Conservation (phyloP, 1,140 invertebrate genomes). For the Megalopta genalis region DNA sequence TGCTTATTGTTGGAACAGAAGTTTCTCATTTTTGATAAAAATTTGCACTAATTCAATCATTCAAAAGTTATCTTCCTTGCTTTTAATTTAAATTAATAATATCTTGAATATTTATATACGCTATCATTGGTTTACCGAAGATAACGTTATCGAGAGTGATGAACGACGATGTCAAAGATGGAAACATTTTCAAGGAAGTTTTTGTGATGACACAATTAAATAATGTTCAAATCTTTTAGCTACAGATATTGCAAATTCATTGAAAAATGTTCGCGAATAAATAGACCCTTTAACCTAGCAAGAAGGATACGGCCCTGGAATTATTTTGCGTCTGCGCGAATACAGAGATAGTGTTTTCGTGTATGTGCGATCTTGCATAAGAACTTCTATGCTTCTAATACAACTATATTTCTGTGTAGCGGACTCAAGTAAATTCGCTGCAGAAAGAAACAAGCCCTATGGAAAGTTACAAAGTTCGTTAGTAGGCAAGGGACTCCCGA, state of each 20-base stretch:
- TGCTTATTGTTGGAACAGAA: no score
- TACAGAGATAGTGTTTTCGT: no score
- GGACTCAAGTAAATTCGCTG: conserved; percentile 13
- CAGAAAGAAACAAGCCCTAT: conserved; percentile 32
- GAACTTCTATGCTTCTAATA: neutral
- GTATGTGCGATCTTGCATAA: neutral
- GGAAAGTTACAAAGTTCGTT: conserved; percentile 62
- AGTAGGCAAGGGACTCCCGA: conserved; percentile 16
- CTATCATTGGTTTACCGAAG: neutral
- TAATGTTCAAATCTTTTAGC: no score
- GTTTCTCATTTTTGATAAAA: no score
- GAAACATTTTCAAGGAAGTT: no score
- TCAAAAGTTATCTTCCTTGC: no score
- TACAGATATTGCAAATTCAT: neutral
- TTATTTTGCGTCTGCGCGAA: conserved; percentile 9
- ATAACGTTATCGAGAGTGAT: no score
- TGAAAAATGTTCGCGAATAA: neutral
- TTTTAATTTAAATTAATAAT: no score
- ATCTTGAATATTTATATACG: neutral
- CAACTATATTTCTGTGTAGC: neutral
- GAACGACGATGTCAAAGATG: no score
- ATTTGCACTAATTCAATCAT: no score
- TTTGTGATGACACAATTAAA: no score
- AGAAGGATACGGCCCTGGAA: neutral
- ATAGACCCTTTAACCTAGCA: no score